A percentile compares a stretch with the other conserved stretches of the same genome.
Conservation (phyloP, 2,797 vertebrate genomes). For the Leuciscus waleckii region DNA sequence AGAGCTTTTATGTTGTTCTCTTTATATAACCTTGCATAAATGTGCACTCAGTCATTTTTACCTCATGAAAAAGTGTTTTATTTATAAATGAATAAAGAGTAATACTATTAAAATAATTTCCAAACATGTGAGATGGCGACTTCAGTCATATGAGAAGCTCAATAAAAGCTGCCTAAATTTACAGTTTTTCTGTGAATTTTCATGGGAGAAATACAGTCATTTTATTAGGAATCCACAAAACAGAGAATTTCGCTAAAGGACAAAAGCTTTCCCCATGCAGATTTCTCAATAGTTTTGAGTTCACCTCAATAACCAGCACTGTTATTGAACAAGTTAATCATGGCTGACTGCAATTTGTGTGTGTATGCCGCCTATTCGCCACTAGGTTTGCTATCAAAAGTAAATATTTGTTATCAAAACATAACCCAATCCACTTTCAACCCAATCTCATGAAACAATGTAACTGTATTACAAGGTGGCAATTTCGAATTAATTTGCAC, state of each 20-base stretch:
- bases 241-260: background rate
- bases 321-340: too few species aligned
- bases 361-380: too few species aligned
- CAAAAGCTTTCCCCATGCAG: background rate
- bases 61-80: background rate
- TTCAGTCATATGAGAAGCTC: background rate
- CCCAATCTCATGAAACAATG: too few species aligned
- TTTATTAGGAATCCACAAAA: background rate
- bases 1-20: conserved; percentile 65
- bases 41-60: background rate
- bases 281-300: background rate
- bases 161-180: background rate
- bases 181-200: background rate
- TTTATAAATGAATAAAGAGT: background rate
- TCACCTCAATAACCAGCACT: too few species aligned
- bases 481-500: too few species aligned
- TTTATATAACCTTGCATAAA: background rate
- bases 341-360: too few species aligned
- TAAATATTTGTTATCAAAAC: too few species aligned
- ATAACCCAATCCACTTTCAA: too few species aligned
- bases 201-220: background rate
- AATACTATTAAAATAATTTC: background rate
- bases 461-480: too few species aligned
- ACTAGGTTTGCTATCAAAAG: too few species aligned
- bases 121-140: background rate